Conservation (phyloP, 2,888 invertebrate genomes). For the Branchipolynoe longqiensis region DNA sequence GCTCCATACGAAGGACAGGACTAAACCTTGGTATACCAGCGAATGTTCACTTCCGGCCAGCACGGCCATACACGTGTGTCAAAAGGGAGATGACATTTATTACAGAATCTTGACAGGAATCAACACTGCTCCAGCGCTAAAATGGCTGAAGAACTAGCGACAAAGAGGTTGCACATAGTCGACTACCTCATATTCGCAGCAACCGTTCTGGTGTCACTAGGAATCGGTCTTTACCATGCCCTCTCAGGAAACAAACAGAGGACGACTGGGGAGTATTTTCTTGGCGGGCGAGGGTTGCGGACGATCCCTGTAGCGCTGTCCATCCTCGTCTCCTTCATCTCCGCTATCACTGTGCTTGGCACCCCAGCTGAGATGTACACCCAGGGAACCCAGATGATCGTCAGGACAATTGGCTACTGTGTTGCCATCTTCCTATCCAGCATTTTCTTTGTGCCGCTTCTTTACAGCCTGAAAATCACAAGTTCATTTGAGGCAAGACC, state of each 20-base stretch:
- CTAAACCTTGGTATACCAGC: too few relatives aligned
- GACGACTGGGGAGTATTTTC: slow-evolving; percentile 66
- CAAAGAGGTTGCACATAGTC: slow-evolving; percentile 62
- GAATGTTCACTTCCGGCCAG: too few relatives aligned
- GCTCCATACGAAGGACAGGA: too few relatives aligned
- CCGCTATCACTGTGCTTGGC: slow-evolving; percentile 68
- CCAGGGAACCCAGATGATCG: slow-evolving; percentile 66
- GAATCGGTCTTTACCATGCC: slow-evolving; percentile 68
- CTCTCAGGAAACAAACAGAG: slow-evolving; percentile 65
- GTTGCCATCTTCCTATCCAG: slow-evolving; percentile 67
- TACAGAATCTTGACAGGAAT: background rate
- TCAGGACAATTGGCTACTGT: slow-evolving; percentile 68
- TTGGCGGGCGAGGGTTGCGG: slow-evolving; percentile 64
- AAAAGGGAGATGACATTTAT: background rate
- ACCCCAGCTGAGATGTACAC: slow-evolving; percentile 70
- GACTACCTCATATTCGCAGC: slow-evolving; percentile 65
- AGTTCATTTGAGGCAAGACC: slow-evolving; percentile 68
- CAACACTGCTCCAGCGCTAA: background rate
- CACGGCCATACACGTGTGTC: too few relatives aligned
- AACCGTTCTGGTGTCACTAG: slow-evolving; percentile 61
- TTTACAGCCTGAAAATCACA: slow-evolving; percentile 67
- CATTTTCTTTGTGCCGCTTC: slow-evolving; percentile 68
- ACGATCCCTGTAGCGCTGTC: slow-evolving; percentile 68
- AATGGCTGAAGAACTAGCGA: slow-evolving; percentile 33
- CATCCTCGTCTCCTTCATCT: slow-evolving; percentile 69